Base-by-base conservation (phyloP, 2,888 invertebrate species). In the Brachynemurus nebulosus region DNA sequence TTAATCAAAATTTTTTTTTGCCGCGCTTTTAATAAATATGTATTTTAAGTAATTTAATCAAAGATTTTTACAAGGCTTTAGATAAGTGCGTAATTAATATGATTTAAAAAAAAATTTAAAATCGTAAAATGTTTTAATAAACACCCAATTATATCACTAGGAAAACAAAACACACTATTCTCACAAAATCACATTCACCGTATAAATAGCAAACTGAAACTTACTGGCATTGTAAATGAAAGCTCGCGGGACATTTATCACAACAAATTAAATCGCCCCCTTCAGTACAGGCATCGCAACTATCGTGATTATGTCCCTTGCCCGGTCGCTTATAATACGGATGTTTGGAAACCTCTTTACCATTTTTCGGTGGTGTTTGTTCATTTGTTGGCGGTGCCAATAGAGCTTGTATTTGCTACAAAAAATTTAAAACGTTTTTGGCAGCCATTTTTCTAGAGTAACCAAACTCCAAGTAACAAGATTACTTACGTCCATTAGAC, bases 141-240 rank as follows among this genome's bases (percentile, higher is more conserved):
- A n/a, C n/a, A n/a, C n/a, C n/a, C n/a, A n/a, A n/a, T 36, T 17
- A 36, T 17, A 14, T 16, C 12, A 6, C 14, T n/a, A 12, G 9
- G 8, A 5, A 17, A 16, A 36, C 14, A 36, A 2, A 36, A 6
- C 17, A 36, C 2, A 17, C 4, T 11, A 17, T 36, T 4, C 4
- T 6, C 16, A 17, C 5, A n/a, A 14, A 37, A 33, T 36, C 38
- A 42, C 5, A 43, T 12, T 30, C 3, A 30, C 14, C 14, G 30
- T 11, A 30, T 30, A 9, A 27, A n/a, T 30, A 30, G 12, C 37
- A 19, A 37, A 7, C 16, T 14, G 18, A 18, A 37, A 71, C 78
- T 80, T 67, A 93, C 92, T 95, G 91, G 78, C 96, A 97, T 54
- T 85, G 80, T 47, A 93, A 72, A 68, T 97, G 96, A 66, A 96